Base-by-base conservation (phyloP, 2,113 vertebrate genomes). In the Ramphastos sulfuratus region DNA sequence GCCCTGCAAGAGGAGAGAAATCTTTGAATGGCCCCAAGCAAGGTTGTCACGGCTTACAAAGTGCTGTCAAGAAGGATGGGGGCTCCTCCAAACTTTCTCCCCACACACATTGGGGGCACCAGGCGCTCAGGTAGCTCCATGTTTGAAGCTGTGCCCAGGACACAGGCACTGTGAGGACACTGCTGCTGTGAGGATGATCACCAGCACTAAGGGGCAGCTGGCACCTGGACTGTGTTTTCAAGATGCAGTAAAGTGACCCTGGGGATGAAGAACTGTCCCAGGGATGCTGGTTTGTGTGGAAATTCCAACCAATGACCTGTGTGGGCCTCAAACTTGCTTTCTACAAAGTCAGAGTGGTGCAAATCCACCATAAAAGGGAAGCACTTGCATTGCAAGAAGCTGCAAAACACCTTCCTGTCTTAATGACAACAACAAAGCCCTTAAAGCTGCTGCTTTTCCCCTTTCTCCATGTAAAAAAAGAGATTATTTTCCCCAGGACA, bases 41-140 rank as follows among this genome's bases (percentile, higher is more conserved):
- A 48, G 0, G 2, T 6, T 58, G 35, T 30, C 58, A 66, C 1
- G 9, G 20, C 37, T 55, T 35, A 13, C 30, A 35, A 76, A 89
- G 75, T 3, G 2, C 63, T 24, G 1, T 3, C 9, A 25, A 46
- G 15, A 15, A 37, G 28, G 19, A 13, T 15, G 20, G 17, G 55
- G 30, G 3, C 11, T 91, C 35, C 71, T 59, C 83, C 24, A 42
- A 80, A 46, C 52, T 0, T 1, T 4, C 2, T 14, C 21, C 17
- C 24, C 30, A 12, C 18, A 20, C 23, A 52, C 23, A 18, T 31
- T 4, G 6, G 17, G 30, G 46, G 7, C 52, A 66, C 12, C 1
- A 3, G 44, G 76, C 50, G 67, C 82, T 52, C 33, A 0, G 0
- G 19, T 18, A 87, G 39, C 60, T 27, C n/a, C 12, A 7, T 0